A percentile compares a stretch with the other conserved stretches of the same genome.
phyloP scores from a whole-genome alignment of 2,888 invertebrate species.

The Apeira syringaria region DNA sequence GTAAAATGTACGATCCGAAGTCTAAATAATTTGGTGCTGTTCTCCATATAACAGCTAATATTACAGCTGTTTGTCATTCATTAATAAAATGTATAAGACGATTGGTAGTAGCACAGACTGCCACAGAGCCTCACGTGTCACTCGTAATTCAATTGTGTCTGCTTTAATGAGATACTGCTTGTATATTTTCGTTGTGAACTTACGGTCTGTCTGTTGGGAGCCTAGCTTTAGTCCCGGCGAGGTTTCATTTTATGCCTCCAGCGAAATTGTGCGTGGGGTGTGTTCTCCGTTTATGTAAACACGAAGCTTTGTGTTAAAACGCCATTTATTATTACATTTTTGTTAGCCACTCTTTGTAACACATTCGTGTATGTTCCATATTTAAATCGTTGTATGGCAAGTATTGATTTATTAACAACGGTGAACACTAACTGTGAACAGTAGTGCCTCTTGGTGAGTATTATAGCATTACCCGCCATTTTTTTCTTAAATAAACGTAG shows the following conservation, averaged over 20 bases:
- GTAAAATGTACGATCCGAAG: too few relatives aligned
- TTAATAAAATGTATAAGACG: too few relatives aligned
- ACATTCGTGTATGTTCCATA: neutral
- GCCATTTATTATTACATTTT: neutral
- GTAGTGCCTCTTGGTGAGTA: too few relatives aligned
- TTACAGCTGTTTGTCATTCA: too few relatives aligned
- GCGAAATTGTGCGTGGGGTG: conserved; percentile 24
- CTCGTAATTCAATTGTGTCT: conserved; percentile 2
- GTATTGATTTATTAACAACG: too few relatives aligned
- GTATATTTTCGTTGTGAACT: conserved; percentile 29
- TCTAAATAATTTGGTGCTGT: too few relatives aligned
- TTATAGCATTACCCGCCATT: too few relatives aligned
- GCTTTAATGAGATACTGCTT: conserved; percentile 22
- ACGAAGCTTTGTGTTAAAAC: conserved; percentile 17
- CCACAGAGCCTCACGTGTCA: neutral
- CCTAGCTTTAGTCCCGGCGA: conserved; percentile 24
- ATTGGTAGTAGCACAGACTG: neutral
- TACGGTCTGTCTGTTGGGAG: conserved; percentile 43
- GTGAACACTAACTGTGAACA: too few relatives aligned
- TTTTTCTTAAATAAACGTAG: too few relatives aligned
- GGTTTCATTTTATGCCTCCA: conserved; percentile 37
- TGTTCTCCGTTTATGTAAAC: conserved; percentile 23
- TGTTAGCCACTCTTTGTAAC: neutral
- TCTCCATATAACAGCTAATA: too few relatives aligned
- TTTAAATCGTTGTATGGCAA: too few relatives aligned